Base-by-base conservation (phyloP, 2,113 vertebrate genomes). In the Progne subis region DNA sequence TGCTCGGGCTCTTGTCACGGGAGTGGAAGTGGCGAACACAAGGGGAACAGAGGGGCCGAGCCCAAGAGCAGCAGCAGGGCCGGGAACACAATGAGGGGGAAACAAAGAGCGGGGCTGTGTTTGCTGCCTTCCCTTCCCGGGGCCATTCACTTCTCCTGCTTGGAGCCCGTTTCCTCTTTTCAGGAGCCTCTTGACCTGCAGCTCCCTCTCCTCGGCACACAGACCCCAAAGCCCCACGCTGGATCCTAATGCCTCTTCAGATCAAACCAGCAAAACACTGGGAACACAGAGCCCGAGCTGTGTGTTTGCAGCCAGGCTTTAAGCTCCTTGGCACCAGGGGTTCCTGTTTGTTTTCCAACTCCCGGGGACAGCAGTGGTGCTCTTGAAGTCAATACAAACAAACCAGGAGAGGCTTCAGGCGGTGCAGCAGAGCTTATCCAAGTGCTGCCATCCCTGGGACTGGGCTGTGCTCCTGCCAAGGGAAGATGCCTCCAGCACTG, bases 141-240 rank as follows among this genome's bases (percentile, higher is more conserved):
- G 53, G 86, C 25, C 91, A 77, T 91, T 91, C 84, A 44, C 67
- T 64, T 9, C 76, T 90, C 6, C 5, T 69, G 83, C 78, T 43
- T 17, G n/a, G 57, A 92, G 70, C 46, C 1, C 2, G 2, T 60
- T 95, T 85, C 84, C 70, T 95, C 89, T 88, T 90, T 82, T 91
- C 95, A 85, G 20, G 59, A 95, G 84, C 84, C 94, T 95, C 96
- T 96, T 97, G 95, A 97, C 95, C 94, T 14, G 59, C 74, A 59
- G 96, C 85, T 94, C 92, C 57, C 78, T 85, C 94, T 93, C 44
- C 44, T 93, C 52, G 0, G 70, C 96, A 85, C 43, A 9, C 92
- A 87, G 85, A 79, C 49, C 78, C 87, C 56, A 28, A 59, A 81
- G 77, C 28, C 71, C 92, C 2, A 0, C 0, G 16, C 83, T 64